Evolutionary conservation across 2,888 invertebrate species (phyloP).

Genomic region (Stegana nigrithorax): DNA sequence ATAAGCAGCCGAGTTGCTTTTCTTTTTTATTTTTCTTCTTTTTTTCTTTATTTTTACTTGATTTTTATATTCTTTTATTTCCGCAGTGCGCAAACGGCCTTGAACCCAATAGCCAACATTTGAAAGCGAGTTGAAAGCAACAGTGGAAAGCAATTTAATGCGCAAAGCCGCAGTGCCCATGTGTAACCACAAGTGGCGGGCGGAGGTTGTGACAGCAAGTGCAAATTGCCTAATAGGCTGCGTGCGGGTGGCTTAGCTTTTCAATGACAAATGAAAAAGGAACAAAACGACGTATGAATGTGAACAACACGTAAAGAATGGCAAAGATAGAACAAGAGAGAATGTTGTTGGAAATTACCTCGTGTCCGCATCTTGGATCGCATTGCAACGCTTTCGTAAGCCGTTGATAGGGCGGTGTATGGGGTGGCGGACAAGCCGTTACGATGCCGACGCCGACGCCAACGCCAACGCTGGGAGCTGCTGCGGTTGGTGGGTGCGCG

Average conservation of each 20-base stretch:
- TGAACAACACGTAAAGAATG: not conserved
- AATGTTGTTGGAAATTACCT: conserved; percentile 57
- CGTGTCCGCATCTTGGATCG: conserved; percentile 71
- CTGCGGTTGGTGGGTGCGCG: not conserved
- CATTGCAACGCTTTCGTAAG: conserved; percentile 71
- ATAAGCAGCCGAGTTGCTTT: not conserved
- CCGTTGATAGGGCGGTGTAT: conserved; percentile 70
- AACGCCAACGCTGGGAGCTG: not conserved
- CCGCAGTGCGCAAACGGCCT: conserved; percentile 2
- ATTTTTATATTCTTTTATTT: not conserved
- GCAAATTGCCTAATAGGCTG: not conserved
- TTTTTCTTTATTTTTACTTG: not conserved
- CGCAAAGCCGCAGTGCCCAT: not conserved
- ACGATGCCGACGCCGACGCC: conserved; percentile 29
- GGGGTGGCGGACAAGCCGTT: conserved; percentile 62
- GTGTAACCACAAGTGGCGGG: not conserved
- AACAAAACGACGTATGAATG: not conserved
- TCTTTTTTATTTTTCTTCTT: not conserved
- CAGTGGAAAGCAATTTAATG: not conserved
- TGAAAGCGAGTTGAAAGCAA: not conserved
- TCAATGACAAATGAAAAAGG: too few relatives aligned
- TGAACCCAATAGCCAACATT: not conserved
- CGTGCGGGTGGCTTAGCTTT: too few relatives aligned
- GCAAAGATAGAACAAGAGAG: too few relatives aligned
- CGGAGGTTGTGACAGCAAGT: not conserved